These are phyloP conservation scores for Tricholaema leucomelas DNA, from an alignment of 2,113 vertebrate genomes.

Conservation along the genomic window DNA sequence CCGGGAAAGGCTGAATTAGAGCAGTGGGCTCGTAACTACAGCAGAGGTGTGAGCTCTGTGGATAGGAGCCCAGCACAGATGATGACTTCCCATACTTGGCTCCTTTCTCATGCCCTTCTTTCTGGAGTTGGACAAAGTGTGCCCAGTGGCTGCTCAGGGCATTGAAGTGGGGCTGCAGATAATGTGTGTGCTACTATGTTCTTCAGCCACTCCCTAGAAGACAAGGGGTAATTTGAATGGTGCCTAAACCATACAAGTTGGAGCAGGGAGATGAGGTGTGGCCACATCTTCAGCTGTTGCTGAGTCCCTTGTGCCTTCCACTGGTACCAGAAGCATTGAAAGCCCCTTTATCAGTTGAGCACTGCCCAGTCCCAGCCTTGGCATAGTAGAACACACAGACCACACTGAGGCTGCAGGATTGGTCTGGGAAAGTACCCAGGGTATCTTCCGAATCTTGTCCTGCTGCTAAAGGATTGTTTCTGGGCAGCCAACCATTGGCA, in stretches of 20 bases:
- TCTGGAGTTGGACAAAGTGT: background rate
- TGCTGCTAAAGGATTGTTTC: background rate
- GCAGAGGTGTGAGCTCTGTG: background rate
- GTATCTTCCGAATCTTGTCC: background rate
- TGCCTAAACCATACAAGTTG: background rate
- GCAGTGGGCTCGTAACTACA: background rate
- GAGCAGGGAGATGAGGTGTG: conserved; percentile 19
- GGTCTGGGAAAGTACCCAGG: background rate
- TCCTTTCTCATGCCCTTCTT: background rate
- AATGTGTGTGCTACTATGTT: accelerated
- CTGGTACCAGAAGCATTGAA: background rate
- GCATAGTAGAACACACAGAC: background rate
- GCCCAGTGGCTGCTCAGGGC: background rate
- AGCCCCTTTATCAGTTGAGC: background rate
- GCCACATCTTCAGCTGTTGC: conserved; percentile 29
- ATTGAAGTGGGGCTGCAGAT: background rate
- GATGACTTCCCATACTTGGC: background rate
- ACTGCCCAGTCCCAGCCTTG: background rate
- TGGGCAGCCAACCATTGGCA: background rate
- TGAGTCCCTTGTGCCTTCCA: background rate
- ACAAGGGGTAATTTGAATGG: background rate
- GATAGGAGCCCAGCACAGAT: background rate
- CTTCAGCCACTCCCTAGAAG: background rate
- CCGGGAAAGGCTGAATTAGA: background rate
- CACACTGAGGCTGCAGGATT: background rate